A percentile compares a stretch with the other conserved stretches of the same genome.
Conservation (phyloP, 2,888 invertebrate genomes). For the Acrobasis repandana region DNA sequence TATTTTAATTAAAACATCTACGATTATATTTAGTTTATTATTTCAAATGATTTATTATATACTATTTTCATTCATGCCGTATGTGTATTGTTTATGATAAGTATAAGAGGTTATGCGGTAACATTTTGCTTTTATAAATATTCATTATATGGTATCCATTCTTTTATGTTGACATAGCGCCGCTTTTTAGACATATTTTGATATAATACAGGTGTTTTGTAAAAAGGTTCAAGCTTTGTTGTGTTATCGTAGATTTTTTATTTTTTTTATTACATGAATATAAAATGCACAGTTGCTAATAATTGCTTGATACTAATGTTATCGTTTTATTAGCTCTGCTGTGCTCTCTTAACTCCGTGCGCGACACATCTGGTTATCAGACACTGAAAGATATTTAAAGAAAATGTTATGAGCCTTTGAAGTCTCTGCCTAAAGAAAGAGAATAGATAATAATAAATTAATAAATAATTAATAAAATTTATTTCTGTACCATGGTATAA, state of each 20-base stretch:
- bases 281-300: neutral
- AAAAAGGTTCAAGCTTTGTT: neutral
- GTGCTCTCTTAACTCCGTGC: neutral
- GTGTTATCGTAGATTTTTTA: slow-evolving; percentile 1
- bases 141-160: neutral
- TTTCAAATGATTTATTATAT: neutral
- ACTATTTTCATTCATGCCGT: neutral
- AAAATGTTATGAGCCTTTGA: no score
- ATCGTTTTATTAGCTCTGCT: neutral
- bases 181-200: slow-evolving; percentile 15
- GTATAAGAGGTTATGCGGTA: neutral
- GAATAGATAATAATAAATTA: no score
- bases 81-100: neutral
- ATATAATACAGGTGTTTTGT: neutral
- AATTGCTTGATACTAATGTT: neutral
- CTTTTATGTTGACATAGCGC: slow-evolving; percentile 1
- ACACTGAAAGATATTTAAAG: no score
- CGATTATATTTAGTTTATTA: neutral
- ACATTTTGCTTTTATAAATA: neutral
- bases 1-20: no score
- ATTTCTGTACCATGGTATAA: no score
- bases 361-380: no score
- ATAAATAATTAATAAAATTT: no score
- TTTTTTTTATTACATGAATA: neutral
- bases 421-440: no score